Conservation (phyloP, 2,113 vertebrate genomes). For the Chaenogobius annularis region DNA sequence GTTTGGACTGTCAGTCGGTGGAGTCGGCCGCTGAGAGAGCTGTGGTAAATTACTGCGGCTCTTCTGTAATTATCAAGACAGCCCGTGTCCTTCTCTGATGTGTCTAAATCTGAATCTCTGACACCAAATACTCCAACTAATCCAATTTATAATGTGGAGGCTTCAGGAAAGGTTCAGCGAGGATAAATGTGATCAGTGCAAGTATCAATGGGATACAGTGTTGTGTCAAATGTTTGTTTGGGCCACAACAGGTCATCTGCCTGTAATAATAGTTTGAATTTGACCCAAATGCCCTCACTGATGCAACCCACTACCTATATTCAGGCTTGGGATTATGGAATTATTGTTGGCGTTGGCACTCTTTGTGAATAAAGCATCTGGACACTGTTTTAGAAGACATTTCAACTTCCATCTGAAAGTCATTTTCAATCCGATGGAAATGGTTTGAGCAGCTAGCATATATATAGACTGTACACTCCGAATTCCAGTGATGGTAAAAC, state of each 20-base stretch:
- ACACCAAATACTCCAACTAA: not conserved
- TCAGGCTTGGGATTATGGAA: too few species aligned
- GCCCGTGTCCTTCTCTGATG: constrained; percentile 10
- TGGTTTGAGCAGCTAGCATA: too few species aligned
- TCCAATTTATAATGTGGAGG: not conserved
- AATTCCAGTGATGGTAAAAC: too few species aligned
- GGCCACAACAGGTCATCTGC: not conserved
- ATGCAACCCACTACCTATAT: too few species aligned
- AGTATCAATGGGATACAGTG: not conserved
- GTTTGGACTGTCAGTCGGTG: constrained; percentile 46
- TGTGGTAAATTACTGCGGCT: constrained; percentile 27
- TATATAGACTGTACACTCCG: too few species aligned
- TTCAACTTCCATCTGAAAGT: too few species aligned
- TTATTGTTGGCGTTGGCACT: too few species aligned
- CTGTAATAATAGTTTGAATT: not conserved
- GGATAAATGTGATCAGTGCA: not conserved
- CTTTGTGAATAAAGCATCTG: too few species aligned
- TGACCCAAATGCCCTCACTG: not conserved
- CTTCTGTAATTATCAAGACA: constrained; percentile 24
- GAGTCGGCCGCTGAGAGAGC: constrained; percentile 27
- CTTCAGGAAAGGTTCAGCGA: not conserved
- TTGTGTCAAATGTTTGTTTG: not conserved
- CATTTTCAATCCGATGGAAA: too few species aligned
- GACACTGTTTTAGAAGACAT: too few species aligned
- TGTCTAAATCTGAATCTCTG: constrained; percentile 1